phyloP scores from a whole-genome alignment of 1,140 invertebrate genomes.

The Heterodera schachtii region DNA sequence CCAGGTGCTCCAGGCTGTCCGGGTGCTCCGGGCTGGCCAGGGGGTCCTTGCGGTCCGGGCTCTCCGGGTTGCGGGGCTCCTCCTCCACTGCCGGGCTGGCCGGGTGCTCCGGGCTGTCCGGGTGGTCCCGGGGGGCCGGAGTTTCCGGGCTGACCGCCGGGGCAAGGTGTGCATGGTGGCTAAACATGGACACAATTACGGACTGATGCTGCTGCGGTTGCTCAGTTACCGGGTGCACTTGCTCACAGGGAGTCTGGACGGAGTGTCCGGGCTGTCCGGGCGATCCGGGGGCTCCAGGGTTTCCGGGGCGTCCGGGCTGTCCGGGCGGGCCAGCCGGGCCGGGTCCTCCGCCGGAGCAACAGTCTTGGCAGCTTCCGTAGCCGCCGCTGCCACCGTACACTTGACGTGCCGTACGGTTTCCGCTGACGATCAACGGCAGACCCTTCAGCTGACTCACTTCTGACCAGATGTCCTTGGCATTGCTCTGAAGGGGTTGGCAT shows the following conservation, averaged over 20 bases:
- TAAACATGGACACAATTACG: constrained; percentile 12
- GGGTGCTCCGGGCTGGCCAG: constrained; percentile 6
- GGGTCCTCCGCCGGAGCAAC: constrained; percentile 51
- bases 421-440: constrained; percentile 49
- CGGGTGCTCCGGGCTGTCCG: constrained; percentile 44
- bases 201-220: background rate
- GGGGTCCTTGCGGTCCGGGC: background rate
- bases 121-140: constrained; percentile 13
- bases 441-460: constrained; percentile 61
- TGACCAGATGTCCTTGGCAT: constrained; percentile 64
- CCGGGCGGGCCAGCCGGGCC: constrained; percentile 51
- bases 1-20: constrained; percentile 46
- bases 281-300: constrained; percentile 52
- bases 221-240: constrained; percentile 1
- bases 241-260: constrained; percentile 18
- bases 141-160: constrained; percentile 29
- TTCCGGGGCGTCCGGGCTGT: constrained; percentile 53
- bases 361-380: constrained; percentile 40
- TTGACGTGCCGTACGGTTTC: constrained; percentile 60
- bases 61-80: constrained; percentile 32
- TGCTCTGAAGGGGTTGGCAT: constrained; percentile 50
- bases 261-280: constrained; percentile 32
- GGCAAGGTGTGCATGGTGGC: constrained; percentile 45
- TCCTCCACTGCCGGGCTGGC: constrained; percentile 52
- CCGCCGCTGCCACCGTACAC: constrained; percentile 47